These are phyloP conservation scores for Drosophila jambulina DNA, from an alignment of 1,140 invertebrate species.

Conservation along the genomic window DNA sequence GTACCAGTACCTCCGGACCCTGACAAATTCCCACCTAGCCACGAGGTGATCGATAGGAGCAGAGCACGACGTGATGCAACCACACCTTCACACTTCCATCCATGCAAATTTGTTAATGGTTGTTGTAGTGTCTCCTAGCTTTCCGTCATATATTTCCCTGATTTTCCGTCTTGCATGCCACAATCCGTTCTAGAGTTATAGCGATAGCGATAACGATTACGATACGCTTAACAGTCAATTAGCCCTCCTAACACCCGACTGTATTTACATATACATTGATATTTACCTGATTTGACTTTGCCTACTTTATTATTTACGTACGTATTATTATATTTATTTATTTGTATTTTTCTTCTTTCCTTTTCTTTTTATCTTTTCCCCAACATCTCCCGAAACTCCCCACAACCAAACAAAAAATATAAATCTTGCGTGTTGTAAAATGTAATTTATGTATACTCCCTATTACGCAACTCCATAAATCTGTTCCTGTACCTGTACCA, in stretches of 20 bases:
- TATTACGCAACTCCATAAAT: slow-evolving; percentile 6
- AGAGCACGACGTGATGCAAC: slow-evolving; percentile 23
- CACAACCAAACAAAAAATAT: neutral
- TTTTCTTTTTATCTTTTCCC: slow-evolving; percentile 43
- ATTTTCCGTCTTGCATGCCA: slow-evolving; percentile 46
- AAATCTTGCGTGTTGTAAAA: slow-evolving; percentile 35
- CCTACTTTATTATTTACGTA: slow-evolving; percentile 23
- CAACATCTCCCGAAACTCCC: neutral
- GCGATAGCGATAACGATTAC: slow-evolving; percentile 10
- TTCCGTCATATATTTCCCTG: slow-evolving; percentile 15
- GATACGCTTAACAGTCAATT: slow-evolving; percentile 9
- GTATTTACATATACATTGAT: neutral
- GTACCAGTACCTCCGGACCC: neutral
- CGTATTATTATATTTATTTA: slow-evolving; percentile 33
- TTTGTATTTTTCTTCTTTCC: slow-evolving; percentile 59
- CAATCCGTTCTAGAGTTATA: slow-evolving; percentile 3
- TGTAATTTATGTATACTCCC: slow-evolving; percentile 17
- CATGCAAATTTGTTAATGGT: slow-evolving; percentile 39
- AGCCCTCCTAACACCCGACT: slow-evolving; percentile 10
- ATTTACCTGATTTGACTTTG: slow-evolving; percentile 17
- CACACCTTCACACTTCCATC: slow-evolving; percentile 21
- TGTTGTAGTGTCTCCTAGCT: slow-evolving; percentile 49
- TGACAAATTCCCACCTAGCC: neutral
- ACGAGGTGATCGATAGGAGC: slow-evolving; percentile 12
- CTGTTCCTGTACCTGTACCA: slow-evolving; percentile 2